Base-by-base conservation (phyloP, 2,888 invertebrate species). In the Hypsopygia costalis region DNA sequence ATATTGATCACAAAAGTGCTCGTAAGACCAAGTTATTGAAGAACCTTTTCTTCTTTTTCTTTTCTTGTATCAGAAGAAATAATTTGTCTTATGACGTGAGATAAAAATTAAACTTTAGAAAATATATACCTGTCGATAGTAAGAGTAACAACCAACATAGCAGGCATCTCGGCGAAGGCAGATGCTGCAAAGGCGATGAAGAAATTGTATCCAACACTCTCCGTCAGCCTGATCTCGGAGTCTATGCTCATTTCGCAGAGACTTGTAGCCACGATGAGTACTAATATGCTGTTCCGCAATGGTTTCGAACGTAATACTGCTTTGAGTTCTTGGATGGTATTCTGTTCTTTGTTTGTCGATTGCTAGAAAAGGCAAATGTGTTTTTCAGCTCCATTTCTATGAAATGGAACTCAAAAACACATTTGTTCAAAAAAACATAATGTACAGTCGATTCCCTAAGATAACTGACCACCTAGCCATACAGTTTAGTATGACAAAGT, bases 181-280 rank as follows among this genome's bases (percentile, higher is more conserved):
- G 25, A 25, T 7, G 25, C 25, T 8, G 5, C 25, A 6, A 25
- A 25, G n/a, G 25, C 25, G 25, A 25, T 25, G 25, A 25, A 25
- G 7, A 25, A 25, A n/a, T n/a, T 25, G n/a, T 25, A 25, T 1
- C 25, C 25, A 6, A 25, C 25, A 6, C 6, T 25, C 25, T 25
- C 25, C 25, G 25, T 25, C n/a, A 25, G 51, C 6, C 81, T 52
- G n/a, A 76, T 59, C 28, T 79, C 56, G 10, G 69, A 69, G 44
- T 81, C 81, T 40, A 80, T 68, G 6, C 65, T 52, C 25, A 76
- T 41, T 0, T 67, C 69, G 39, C 62, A 55, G 0, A 68, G 49
- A 63, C 73, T 69, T 38, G 67, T 66, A 1, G 66, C 52, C 0
- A 71, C 11, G 22, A 72, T 55, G 41, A 74, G 46, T 31, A 52